A percentile compares a stretch with the other conserved stretches of the same genome.
Evolutionary conservation across 23 tunicate genomes (phyloP).

Genomic region (Trididemnum miniatum): DNA sequence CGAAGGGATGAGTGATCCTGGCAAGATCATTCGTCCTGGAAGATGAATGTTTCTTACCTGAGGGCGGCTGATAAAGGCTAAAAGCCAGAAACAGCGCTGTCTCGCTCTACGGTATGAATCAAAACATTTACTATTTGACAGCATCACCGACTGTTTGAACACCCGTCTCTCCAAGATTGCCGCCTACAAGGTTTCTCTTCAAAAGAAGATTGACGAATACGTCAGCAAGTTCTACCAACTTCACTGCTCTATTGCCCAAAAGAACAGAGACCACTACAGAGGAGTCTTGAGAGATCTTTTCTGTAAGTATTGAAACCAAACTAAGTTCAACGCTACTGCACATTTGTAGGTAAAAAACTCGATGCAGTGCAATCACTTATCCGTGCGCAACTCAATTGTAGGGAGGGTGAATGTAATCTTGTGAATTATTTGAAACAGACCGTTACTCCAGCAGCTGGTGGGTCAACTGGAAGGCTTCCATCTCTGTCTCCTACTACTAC

Average conservation of each 20-base stretch:
- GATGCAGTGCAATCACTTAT: no score
- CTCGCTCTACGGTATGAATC: no score
- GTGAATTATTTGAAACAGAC: neutral
- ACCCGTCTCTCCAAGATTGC: conserved; percentile 40
- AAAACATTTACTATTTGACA: neutral
- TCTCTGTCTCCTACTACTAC: neutral
- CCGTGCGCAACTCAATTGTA: no score
- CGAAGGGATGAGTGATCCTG: no score
- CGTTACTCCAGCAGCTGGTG: conserved; percentile 4
- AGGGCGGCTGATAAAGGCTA: no score
- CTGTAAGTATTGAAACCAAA: conserved; percentile 41
- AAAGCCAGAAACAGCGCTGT: no score
- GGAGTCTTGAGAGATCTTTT: conserved; percentile 11
- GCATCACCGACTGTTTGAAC: conserved; percentile 39
- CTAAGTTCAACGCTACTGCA: no score
- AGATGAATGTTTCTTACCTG: no score
- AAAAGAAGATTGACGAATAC: conserved; percentile 21
- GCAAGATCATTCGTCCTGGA: no score
- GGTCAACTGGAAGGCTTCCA: conserved; percentile 1
- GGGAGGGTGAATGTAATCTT: no score
- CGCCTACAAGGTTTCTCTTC: neutral
- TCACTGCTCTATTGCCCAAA: conserved; percentile 14
- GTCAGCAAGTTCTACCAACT: conserved; percentile 3
- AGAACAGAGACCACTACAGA: conserved; percentile 24
- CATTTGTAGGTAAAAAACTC: no score